A percentile compares a stretch with the other conserved stretches of the same genome.
phyloP scores from a whole-genome alignment of 2,888 invertebrate genomes.

The Philopedon plagiatum region DNA sequence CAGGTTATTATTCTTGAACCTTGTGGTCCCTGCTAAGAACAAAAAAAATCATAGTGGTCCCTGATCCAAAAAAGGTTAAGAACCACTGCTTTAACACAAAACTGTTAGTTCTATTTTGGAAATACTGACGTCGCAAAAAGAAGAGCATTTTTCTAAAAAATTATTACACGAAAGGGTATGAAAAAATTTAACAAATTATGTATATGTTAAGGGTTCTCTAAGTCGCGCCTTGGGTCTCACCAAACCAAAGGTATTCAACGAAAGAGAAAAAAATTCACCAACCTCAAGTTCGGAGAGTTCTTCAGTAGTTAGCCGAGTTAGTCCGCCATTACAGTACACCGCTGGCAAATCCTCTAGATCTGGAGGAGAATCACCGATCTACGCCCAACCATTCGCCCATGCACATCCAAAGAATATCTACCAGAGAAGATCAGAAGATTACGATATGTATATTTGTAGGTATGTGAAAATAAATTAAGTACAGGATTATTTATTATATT shows the following conservation, averaged over 20 bases:
- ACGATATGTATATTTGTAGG: constrained; percentile 65
- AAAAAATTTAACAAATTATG: too few species aligned
- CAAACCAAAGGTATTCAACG: constrained; percentile 65
- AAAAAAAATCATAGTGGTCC: too few species aligned
- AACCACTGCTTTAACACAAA: too few species aligned
- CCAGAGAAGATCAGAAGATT: constrained; percentile 64
- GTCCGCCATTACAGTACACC: constrained; percentile 69
- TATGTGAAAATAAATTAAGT: constrained; percentile 9
- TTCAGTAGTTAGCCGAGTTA: constrained; percentile 72
- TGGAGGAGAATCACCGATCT: constrained; percentile 66
- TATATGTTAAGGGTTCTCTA: constrained; percentile 77
- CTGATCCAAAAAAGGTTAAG: too few species aligned
- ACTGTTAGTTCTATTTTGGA: too few species aligned
- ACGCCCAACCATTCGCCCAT: constrained; percentile 63
- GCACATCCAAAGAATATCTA: constrained; percentile 49
- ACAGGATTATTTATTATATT: too few species aligned
- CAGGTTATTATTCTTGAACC: too few species aligned
- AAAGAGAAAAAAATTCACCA: constrained; percentile 77
- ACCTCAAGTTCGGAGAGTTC: constrained; percentile 79
- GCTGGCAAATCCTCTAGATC: constrained; percentile 64
- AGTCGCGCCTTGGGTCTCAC: constrained; percentile 79
- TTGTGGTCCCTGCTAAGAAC: too few species aligned
- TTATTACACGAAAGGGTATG: too few species aligned
- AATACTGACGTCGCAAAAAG: too few species aligned
- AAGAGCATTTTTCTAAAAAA: too few species aligned